Evolutionary conservation across 2,888 invertebrate genomes (phyloP), one percentile per base, ranked within the genome.

Genomic region (Ephialtes manifestator): DNA sequence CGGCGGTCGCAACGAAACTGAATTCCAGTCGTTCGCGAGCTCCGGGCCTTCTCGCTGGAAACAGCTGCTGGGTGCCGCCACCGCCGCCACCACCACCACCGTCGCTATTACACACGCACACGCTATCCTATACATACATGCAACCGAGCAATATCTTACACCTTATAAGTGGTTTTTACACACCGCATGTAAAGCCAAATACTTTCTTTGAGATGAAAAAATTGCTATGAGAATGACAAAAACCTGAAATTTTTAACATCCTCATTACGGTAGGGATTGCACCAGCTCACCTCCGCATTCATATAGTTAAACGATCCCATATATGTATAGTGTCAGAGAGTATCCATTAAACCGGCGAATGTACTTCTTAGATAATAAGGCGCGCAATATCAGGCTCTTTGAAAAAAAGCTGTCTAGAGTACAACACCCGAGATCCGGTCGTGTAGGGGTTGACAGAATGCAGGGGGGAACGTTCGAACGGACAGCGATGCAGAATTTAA

Each of bases 1-100:
- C 85, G 86, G 83, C 85, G 87, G 86, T 84, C 88, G 88, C 88
- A 85, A 81, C 87, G 75, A 85, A 86, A 88, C 87, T 87, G 82
- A 86, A 82, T 79, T 82, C 74, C 81, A 79, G 79, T 77, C 77
- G 65, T 60, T 51, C 71, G 79, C 48, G 78, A 58, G 74, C 83
- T 81, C 83, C 70, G 78, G 71, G 81, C 71, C 65, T 58, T 46
- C 70, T 53, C 78, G 78, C 60, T 76, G 77, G 81, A 84, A 81
- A 80, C 81, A 81, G 81, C 84, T 82, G 84, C 86, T 86, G 55
- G 63, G 48, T 65, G 68, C 53, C 76, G 58, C 39, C 74, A 53
- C 71, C 74, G 18, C 18, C 7, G 18, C 15, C 4, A 4, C 15
- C 15, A 13, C 28, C 10, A 13, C 58, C 1, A 15, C 15, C 2